Percentiles rank a stretch among this genome's conserved stretches.
phyloP scores from a whole-genome alignment of 2,113 vertebrate genomes.

The Lota lota region DNA sequence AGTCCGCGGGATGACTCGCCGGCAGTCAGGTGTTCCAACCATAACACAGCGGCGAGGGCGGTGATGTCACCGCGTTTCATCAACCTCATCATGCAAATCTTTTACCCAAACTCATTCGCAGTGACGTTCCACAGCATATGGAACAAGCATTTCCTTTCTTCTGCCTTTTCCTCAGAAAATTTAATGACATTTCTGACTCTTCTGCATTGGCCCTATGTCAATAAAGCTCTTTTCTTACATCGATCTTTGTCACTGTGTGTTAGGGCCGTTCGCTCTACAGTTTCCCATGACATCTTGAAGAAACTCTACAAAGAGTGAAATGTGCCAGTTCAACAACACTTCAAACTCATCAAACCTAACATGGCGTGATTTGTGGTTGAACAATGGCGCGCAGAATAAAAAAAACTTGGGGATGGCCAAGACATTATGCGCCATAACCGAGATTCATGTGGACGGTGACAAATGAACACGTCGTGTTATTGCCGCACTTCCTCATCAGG shows the following conservation, averaged over 20 bases:
- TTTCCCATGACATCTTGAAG: no score
- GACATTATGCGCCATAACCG: slow-evolving; percentile 68
- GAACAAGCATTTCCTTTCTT: slow-evolving; percentile 42
- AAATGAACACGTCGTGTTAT: slow-evolving; percentile 66
- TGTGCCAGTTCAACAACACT: slow-evolving; percentile 12
- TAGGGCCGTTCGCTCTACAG: neutral
- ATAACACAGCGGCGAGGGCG: slow-evolving; percentile 42
- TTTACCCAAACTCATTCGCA: no score
- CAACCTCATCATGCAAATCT: no score
- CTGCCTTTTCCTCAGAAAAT: neutral
- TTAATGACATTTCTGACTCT: no score
- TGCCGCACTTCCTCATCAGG: slow-evolving; percentile 58
- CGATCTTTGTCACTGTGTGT: no score
- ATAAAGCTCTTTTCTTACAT: no score
- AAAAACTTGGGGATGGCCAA: slow-evolving; percentile 32
- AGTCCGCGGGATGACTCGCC: slow-evolving; percentile 49
- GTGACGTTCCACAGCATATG: no score
- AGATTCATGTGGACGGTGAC: slow-evolving; percentile 68
- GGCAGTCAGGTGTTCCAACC: slow-evolving; percentile 55
- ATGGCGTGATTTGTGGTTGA: slow-evolving; percentile 22
- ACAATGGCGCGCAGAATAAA: slow-evolving; percentile 43
- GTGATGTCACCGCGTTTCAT: slow-evolving; percentile 46
- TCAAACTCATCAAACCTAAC: neutral
- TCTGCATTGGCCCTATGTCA: no score
- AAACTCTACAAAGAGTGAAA: no score